phyloP scores from a whole-genome alignment of 2,113 vertebrate genomes.

The Ailuropoda melanoleuca region DNA sequence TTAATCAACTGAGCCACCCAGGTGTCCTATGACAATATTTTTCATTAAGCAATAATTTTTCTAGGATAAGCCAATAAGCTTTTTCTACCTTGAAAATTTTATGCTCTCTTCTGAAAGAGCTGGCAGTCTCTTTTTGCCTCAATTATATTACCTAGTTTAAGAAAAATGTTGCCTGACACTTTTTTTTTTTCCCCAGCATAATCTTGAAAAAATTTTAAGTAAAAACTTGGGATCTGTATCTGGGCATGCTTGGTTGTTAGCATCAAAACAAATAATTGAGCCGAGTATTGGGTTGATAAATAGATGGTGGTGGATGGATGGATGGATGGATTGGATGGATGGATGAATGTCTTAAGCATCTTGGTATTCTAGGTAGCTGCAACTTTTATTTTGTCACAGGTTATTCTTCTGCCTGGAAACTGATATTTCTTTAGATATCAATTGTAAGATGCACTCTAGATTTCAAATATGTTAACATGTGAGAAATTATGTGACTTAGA shows the following conservation, averaged over 20 bases:
- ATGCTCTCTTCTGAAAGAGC: not conserved
- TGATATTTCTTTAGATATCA: not conserved
- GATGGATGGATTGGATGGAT: not conserved
- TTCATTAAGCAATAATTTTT: conserved; percentile 47
- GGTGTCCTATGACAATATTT: not conserved
- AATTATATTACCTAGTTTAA: not conserved
- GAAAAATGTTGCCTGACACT: not conserved
- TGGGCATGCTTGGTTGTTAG: not conserved
- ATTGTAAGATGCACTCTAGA: not conserved
- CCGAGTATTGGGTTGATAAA: not conserved
- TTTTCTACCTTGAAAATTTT: conserved; percentile 18
- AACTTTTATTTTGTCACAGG: not conserved
- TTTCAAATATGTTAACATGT: not conserved
- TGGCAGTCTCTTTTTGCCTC: not conserved
- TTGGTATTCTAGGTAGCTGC: not conserved
- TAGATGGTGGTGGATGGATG: not conserved
- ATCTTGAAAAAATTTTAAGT: conserved; percentile 46
- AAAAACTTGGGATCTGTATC: not conserved
- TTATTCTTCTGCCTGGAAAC: not conserved
- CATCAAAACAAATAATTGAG: not conserved
- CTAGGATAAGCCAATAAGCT: not conserved
- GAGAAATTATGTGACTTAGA: not conserved
- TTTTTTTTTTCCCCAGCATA: not conserved
- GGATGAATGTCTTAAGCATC: not conserved
- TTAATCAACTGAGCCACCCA: not conserved